phyloP scores from a whole-genome alignment of 2,797 vertebrate genomes.

The Enteromius argenteus region DNA sequence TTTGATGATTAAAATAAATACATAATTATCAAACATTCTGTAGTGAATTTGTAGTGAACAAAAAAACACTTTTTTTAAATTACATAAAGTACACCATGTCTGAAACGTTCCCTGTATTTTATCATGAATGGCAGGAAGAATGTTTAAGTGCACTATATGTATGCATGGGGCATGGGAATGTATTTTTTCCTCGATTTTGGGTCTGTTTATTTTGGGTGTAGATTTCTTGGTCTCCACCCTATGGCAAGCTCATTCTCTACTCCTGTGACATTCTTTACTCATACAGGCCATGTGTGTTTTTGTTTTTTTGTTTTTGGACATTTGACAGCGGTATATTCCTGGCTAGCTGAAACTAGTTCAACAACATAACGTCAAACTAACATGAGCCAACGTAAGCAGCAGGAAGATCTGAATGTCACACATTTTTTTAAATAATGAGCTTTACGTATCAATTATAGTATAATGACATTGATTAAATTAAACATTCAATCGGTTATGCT shows the following conservation, averaged over 20 bases:
- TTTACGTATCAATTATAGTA: background rate
- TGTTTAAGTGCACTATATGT: constrained; percentile 15
- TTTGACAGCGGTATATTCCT: background rate
- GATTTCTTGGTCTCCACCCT: background rate
- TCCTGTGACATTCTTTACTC: background rate
- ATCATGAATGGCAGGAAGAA: constrained; percentile 42
- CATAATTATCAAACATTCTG: background rate
- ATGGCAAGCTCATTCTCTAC: background rate
- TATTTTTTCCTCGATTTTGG: constrained; percentile 25
- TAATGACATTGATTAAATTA: background rate
- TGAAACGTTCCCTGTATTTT: background rate
- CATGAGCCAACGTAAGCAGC: background rate
- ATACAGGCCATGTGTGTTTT: background rate
- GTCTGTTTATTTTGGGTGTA: constrained; percentile 25
- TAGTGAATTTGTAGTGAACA: background rate
- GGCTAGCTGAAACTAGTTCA: background rate
- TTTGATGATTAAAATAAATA: background rate
- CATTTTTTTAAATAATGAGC: background rate
- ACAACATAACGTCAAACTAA: background rate
- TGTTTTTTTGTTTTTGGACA: background rate
- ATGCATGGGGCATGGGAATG: constrained; percentile 21
- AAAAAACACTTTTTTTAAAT: no score
- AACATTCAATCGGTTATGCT: background rate
- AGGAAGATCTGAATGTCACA: background rate
- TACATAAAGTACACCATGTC: background rate